Evolutionary conservation across 53 echinoderm and acorn worm species (phyloP).

Genomic region (Apostichopus leukothele): DNA sequence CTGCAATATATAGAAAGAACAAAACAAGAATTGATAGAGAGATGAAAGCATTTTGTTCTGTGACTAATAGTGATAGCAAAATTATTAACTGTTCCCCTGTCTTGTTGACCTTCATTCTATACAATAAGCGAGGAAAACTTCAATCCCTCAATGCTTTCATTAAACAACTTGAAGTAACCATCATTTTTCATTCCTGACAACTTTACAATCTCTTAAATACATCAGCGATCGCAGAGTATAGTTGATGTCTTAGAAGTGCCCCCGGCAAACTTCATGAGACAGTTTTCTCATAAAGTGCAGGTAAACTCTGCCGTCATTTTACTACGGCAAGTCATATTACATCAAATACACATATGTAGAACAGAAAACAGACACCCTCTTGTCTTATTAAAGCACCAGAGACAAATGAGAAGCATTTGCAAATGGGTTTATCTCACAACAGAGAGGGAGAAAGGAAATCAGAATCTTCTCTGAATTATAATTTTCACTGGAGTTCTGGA

Average conservation of each 20-base stretch:
- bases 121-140: neutral
- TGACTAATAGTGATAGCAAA: neutral
- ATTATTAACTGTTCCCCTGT: neutral
- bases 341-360: neutral
- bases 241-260: neutral
- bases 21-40: neutral
- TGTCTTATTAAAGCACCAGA: neutral
- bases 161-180: neutral
- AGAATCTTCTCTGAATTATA: neutral
- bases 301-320: neutral
- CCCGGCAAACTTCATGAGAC: slow-evolving; percentile 1
- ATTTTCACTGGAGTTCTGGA: too few relatives aligned
- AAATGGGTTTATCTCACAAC: neutral
- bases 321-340: neutral
- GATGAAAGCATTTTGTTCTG: neutral
- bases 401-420: slow-evolving; percentile 11
- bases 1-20: neutral
- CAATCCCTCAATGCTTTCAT: neutral
- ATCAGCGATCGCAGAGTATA: neutral
- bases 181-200: slow-evolving; percentile 4
- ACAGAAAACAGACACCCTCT: slow-evolving; percentile 1
- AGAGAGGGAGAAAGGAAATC: neutral
- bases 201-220: slow-evolving; percentile 6
- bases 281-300: neutral
- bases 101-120: neutral